Evolutionary conservation across 2,113 vertebrate species (phyloP), one percentile per base, ranked within the genome.

Genomic region (Heliornis fulica): DNA sequence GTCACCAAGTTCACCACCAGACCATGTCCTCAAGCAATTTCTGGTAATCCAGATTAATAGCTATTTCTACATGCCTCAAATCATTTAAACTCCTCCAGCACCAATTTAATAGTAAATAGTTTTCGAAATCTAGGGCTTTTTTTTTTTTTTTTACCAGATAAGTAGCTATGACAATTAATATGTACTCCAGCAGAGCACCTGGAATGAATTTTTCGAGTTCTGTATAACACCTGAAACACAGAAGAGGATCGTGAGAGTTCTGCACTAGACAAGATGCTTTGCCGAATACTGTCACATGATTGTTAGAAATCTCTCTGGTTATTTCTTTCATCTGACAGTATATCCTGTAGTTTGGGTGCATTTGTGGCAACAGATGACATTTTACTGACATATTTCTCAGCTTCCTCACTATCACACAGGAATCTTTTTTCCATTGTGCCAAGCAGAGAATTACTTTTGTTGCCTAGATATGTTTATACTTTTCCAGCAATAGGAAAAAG

Each of bases 61-160:
- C 1, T 15, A 4, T 38, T 71, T 76, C n/a, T 25, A 66, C 21
- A 57, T 11, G 1, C 1, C 11, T 54, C 66, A 31, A n/a, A 53
- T 46, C 45, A 78, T 71, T 70, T 53, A 68, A 71, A 63, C 3
- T 34, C 20, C 5, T 85, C 6, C 7, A 56, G 10, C 7, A 71
- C 2, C 16, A 56, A 11, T 38, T 65, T 61, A 63, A 83, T 8
- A 64, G 32, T 32, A 50, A 76, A 60, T 1, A 3, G 64, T 68
- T 91, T 14, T 77, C 7, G 12, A 69, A 38, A 60, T 41, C 8
- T 23, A 20, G 25, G 29, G 2, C 1, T 11, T 8, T 32, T 64
- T 56, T 23, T 66, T 34, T 51, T 40, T 75, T 31, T 17, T 23
- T 2, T 1, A 8, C 13, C 9, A 59, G 5, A 13, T 2, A 0